A percentile compares a stretch with the other conserved stretches of the same genome.
phyloP scores from a whole-genome alignment of 1,140 invertebrate genomes.

The Rhagoletis pomonella region DNA sequence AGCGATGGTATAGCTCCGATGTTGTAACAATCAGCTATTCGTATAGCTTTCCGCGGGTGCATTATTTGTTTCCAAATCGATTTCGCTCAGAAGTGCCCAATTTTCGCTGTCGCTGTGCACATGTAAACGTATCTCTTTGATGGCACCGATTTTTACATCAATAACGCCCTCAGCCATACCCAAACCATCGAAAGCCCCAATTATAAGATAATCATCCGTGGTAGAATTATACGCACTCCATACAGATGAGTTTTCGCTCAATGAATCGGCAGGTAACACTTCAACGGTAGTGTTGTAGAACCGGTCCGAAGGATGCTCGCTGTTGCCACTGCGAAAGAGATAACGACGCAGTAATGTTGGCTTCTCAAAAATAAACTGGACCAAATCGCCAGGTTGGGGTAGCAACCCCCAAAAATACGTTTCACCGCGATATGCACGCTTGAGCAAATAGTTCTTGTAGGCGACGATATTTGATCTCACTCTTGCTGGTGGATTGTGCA shows the following conservation, averaged over 20 bases:
- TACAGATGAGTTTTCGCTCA: slow-evolving; percentile 69
- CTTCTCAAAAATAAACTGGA: slow-evolving; percentile 87
- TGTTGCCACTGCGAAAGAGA: slow-evolving; percentile 92
- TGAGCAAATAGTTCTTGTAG: slow-evolving; percentile 88
- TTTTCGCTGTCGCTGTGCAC: slow-evolving; percentile 89
- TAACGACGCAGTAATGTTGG: slow-evolving; percentile 86
- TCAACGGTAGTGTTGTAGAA: slow-evolving; percentile 94
- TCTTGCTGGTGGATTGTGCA: slow-evolving; percentile 86
- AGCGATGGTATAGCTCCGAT: slow-evolving; percentile 17
- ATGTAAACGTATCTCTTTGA: slow-evolving; percentile 83
- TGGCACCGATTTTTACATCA: slow-evolving; percentile 80
- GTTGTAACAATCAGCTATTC: slow-evolving; percentile 70
- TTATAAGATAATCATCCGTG: slow-evolving; percentile 82
- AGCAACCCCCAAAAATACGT: slow-evolving; percentile 95
- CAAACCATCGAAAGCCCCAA: slow-evolving; percentile 85
- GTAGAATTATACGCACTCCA: slow-evolving; percentile 78
- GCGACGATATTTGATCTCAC: slow-evolving; percentile 87
- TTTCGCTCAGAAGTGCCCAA: slow-evolving; percentile 93
- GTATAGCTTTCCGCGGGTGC: slow-evolving; percentile 61
- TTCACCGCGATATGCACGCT: slow-evolving; percentile 90
- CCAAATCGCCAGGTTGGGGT: slow-evolving; percentile 87
- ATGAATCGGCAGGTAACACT: slow-evolving; percentile 80
- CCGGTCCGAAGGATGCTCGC: slow-evolving; percentile 92
- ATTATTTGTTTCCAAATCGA: slow-evolving; percentile 76
- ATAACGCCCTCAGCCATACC: slow-evolving; percentile 86